Conservation (phyloP, 2,113 vertebrate species). For the Gallinago jamesoni region DNA sequence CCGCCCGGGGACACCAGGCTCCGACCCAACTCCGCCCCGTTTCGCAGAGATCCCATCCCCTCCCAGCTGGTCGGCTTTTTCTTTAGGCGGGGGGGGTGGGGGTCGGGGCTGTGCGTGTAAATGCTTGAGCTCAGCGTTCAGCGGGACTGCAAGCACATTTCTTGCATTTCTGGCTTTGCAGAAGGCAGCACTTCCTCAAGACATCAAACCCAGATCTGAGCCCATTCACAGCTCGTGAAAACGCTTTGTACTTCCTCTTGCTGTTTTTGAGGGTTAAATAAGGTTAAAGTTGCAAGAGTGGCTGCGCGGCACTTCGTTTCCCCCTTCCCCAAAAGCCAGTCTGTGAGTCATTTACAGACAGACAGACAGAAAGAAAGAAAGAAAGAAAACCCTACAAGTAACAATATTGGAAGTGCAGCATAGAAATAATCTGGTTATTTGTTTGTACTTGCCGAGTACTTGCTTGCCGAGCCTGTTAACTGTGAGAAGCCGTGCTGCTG, state of each 20-base stretch:
- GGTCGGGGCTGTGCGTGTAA: not conserved
- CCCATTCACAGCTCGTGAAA: conserved; percentile 49
- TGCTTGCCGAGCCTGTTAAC: not conserved
- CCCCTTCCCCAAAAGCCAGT: not conserved
- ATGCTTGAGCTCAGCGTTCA: not conserved
- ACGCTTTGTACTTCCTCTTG: conserved; percentile 54
- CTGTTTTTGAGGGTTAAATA: conserved; percentile 38
- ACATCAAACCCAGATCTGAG: conserved; percentile 40
- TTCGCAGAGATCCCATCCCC: not conserved
- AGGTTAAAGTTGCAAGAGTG: conserved; percentile 20
- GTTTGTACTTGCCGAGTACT: not conserved
- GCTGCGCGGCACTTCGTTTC: not conserved
- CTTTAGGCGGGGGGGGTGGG: too few species aligned
- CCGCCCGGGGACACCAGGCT: not conserved
- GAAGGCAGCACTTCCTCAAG: conserved; percentile 36
- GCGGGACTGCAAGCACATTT: not conserved
- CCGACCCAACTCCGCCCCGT: not conserved
- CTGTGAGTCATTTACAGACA: not conserved
- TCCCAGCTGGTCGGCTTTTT: not conserved
- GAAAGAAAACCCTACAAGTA: not conserved
- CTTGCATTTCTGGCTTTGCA: not conserved
- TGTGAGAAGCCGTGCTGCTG: not conserved
- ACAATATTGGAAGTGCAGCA: not conserved
- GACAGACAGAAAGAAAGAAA: not conserved
- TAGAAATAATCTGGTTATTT: not conserved